Base-by-base conservation (phyloP, 2,113 vertebrate genomes). In the Halcyon malimbica region DNA sequence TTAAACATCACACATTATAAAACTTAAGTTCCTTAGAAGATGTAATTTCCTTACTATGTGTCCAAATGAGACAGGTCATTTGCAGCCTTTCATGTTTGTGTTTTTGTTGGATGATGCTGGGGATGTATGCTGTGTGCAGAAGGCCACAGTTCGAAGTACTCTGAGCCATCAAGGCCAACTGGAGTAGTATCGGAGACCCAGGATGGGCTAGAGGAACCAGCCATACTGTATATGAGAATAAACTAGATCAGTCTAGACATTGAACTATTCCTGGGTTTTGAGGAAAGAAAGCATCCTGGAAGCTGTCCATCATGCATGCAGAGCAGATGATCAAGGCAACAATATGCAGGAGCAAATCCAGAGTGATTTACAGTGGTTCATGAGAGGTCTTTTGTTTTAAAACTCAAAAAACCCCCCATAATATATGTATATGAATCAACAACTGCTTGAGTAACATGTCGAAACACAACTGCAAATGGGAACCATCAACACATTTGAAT, bases 121-220 rank as follows among this genome's bases (percentile, higher is more conserved):
- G 62, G 54, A 56, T 8, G 5, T 20, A 11, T 6, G 23, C 54
- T 62, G 84, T 3, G 3, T n/a, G 42, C 46, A 88, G 65, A 51
- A 46, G 13, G 37, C 16, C 50, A 48, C 0, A 0, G 15, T 19
- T 26, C 33, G 37, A 85, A 70, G 26, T 13, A 25, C 21, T 4
- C 12, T 21, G 39, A 78, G 74, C 46, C 35, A 56, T 21, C 25
- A 64, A 67, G 29, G 37, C n/a, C 28, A 25, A 31, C 31, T 59
- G n/a, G 60, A 85, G 10, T 16, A 50, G 16, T 13, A 53, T 16
- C 3, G 2, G 33, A 29, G 29, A 51, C 6, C 4, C 1, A 3
- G 31, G 13, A 77, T 12, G 16, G 23, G 35, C 21, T 80, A 35
- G 16, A 87, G 39, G 60, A 90, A 65, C 19, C 42, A 60, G 25